Percentiles rank a stretch among this genome's conserved stretches.
These are phyloP conservation scores for Eupithecia subumbrata DNA, from an alignment of 2,888 invertebrate species.

Conservation along the genomic window DNA sequence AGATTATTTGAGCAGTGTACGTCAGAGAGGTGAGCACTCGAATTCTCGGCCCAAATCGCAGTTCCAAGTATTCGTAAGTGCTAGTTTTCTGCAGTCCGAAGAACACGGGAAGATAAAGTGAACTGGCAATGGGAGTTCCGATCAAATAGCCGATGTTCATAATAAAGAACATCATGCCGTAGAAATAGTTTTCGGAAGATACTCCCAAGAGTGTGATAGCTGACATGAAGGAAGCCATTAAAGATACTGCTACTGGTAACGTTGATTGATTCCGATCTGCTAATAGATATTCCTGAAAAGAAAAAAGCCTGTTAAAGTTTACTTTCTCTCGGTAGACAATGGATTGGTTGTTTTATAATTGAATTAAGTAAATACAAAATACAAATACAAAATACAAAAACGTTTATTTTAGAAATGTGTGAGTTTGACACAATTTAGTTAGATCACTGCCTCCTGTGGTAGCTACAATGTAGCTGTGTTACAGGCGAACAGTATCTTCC, in stretches of 20 bases:
- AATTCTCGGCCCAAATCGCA: slow-evolving; percentile 91
- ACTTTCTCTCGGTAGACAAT: background rate
- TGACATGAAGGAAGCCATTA: slow-evolving; percentile 98
- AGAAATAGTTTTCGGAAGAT: slow-evolving; percentile 93
- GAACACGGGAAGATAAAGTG: slow-evolving; percentile 93
- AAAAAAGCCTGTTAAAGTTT: background rate
- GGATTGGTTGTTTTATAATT: background rate
- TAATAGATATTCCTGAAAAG: slow-evolving; percentile 90
- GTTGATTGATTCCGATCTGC: slow-evolving; percentile 92
- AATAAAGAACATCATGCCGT: slow-evolving; percentile 91
- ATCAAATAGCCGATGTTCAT: slow-evolving; percentile 90
- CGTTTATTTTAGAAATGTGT: no score
- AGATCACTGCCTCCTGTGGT: no score
- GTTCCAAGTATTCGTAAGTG: slow-evolving; percentile 96
- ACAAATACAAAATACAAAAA: no score
- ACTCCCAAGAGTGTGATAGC: slow-evolving; percentile 95
- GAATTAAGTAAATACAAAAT: no score
- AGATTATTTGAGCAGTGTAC: slow-evolving; percentile 94
- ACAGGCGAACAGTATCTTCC: no score
- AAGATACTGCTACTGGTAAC: slow-evolving; percentile 92
- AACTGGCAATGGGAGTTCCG: slow-evolving; percentile 90
- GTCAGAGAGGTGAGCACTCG: slow-evolving; percentile 91
- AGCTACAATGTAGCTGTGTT: no score
- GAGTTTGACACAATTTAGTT: no score
- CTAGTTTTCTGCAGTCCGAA: slow-evolving; percentile 93